These are phyloP conservation scores for Miniopterus natalensis DNA, from an alignment of 2,113 vertebrate genomes.

Conservation along the genomic window DNA sequence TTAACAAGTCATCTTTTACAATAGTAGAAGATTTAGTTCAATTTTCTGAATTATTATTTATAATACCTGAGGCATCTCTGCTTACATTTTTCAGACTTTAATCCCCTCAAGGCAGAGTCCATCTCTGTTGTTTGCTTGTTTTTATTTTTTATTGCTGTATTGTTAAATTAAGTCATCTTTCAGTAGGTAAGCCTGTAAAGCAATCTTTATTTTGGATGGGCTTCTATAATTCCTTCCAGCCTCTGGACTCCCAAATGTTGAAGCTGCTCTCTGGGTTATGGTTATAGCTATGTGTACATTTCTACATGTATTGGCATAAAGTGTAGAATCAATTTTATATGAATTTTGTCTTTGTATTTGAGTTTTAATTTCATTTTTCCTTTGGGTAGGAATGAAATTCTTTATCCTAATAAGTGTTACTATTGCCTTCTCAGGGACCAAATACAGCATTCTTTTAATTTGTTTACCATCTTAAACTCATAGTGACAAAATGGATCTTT, in stretches of 20 bases:
- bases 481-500: conserved; percentile 65
- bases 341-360: conserved; percentile 34
- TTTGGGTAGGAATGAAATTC: conserved; percentile 49
- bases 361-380: conserved; percentile 69
- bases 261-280: not conserved
- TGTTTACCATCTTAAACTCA: conserved; percentile 68
- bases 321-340: not conserved
- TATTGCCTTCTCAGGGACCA: conserved; percentile 49
- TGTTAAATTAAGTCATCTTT: conserved; percentile 24
- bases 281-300: not conserved
- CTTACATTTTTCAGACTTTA: conserved; percentile 52
- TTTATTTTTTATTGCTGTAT: not conserved
- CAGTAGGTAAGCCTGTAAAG: not conserved
- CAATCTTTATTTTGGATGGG: conserved; percentile 17
- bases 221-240: conserved; percentile 43
- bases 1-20: not conserved
- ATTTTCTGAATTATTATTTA: conserved; percentile 63
- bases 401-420: conserved; percentile 39
- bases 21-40: not conserved
- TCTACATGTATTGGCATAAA: conserved; percentile 21
- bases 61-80: not conserved
- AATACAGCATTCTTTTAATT: conserved; percentile 64
- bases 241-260: conserved; percentile 39
- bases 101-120: not conserved
- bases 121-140: not conserved